Percentiles rank a stretch among this genome's conserved stretches.
Conservation (phyloP, 2,888 invertebrate genomes). For the Molanna angustata region DNA sequence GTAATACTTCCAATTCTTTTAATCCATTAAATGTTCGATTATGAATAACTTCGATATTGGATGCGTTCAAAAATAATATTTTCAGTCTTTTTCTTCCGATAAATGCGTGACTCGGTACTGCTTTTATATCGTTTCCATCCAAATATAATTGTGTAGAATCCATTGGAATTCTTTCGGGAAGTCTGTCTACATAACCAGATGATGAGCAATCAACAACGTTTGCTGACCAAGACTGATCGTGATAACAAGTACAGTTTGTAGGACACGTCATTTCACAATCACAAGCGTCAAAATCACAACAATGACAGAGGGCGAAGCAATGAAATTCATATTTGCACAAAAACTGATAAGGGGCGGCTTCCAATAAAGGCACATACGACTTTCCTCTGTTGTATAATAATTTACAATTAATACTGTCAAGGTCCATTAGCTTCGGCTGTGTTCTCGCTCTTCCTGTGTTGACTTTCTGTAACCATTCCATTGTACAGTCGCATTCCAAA, state of each 20-base stretch:
- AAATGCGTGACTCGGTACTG: slow-evolving; percentile 78
- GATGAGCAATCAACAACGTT: slow-evolving; percentile 82
- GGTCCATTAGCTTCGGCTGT: slow-evolving; percentile 78
- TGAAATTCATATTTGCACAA: slow-evolving; percentile 81
- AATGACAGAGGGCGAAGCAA: slow-evolving; percentile 84
- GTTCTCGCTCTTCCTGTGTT: slow-evolving; percentile 72
- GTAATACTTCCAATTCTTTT: slow-evolving; percentile 69
- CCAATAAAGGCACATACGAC: slow-evolving; percentile 70
- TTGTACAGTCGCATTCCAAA: slow-evolving; percentile 83
- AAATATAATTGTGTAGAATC: slow-evolving; percentile 85
- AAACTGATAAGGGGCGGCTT: slow-evolving; percentile 79
- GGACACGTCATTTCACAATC: slow-evolving; percentile 93
- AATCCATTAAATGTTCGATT: slow-evolving; percentile 85
- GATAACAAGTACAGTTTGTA: slow-evolving; percentile 82
- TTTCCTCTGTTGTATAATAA: slow-evolving; percentile 74
- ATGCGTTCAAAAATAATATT: slow-evolving; percentile 73
- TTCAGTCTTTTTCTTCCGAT: slow-evolving; percentile 78
- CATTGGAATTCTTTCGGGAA: slow-evolving; percentile 85
- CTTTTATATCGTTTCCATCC: slow-evolving; percentile 77
- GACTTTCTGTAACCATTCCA: slow-evolving; percentile 87
- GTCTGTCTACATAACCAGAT: slow-evolving; percentile 63
- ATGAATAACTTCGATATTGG: slow-evolving; percentile 73
- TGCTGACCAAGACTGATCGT: slow-evolving; percentile 82
- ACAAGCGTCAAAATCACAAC: slow-evolving; percentile 89
- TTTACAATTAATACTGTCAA: slow-evolving; percentile 79